phyloP scores from a whole-genome alignment of 2,797 vertebrate species.

The Brachyrhaphis roseni region DNA sequence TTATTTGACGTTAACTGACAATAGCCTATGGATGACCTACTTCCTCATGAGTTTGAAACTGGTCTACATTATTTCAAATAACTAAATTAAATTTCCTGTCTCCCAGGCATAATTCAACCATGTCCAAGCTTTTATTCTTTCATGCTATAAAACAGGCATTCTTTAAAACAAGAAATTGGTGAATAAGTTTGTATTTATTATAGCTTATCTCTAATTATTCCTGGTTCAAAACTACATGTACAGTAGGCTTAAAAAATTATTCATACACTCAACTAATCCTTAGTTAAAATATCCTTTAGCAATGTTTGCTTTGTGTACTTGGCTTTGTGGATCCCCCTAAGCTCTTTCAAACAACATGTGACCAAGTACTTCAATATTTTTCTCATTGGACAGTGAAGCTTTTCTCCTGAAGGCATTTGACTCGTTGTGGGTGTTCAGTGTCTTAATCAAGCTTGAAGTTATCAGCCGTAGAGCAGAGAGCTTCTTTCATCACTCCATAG shows the following conservation, averaged over 20 bases:
- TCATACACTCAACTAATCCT: too few species aligned
- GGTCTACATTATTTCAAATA: background rate
- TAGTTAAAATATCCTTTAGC: too few species aligned
- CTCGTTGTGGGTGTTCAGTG: background rate
- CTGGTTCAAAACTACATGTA: too few species aligned
- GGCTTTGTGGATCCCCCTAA: background rate
- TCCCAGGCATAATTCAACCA: too few species aligned
- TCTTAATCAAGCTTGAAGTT: background rate
- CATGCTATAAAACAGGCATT: background rate
- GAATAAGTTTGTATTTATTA: too few species aligned
- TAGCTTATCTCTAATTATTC: too few species aligned
- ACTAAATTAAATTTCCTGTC: too few species aligned
- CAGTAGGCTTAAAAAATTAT: too few species aligned
- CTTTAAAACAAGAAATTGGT: background rate
- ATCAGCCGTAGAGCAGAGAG: background rate
- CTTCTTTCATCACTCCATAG: background rate
- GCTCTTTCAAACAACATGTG: background rate
- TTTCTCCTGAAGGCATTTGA: background rate
- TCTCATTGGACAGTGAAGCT: background rate
- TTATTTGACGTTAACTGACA: conserved; percentile 27
- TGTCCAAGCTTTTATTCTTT: too few species aligned
- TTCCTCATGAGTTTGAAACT: conserved; percentile 15
- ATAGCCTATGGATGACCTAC: conserved; percentile 36
- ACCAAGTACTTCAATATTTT: background rate
- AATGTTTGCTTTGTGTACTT: background rate